These are phyloP conservation scores for Jordanella pulchra DNA, from an alignment of 2,797 vertebrate species.

Conservation along the genomic window DNA sequence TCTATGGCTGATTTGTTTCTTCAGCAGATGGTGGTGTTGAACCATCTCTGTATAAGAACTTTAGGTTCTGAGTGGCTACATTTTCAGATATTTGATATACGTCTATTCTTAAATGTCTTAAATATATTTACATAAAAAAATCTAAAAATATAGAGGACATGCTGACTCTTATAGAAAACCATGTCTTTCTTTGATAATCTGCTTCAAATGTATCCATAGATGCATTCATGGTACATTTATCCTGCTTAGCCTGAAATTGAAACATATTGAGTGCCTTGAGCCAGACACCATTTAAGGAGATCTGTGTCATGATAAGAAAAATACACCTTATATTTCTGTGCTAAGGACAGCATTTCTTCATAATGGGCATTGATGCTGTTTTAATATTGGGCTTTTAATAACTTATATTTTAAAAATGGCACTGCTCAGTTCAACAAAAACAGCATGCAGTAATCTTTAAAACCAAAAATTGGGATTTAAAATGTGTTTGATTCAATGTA, in stretches of 20 bases:
- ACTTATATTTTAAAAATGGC: background rate
- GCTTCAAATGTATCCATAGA: constrained; percentile 4
- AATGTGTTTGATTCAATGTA: too few species aligned
- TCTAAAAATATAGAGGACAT: background rate
- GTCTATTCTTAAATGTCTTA: background rate
- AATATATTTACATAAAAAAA: background rate
- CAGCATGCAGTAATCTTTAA: too few species aligned
- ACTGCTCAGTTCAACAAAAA: background rate
- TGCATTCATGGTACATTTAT: constrained; percentile 1
- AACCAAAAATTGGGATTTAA: too few species aligned
- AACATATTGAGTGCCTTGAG: constrained; percentile 5
- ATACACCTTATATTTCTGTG: too few species aligned
- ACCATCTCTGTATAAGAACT: background rate
- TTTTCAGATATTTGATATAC: constrained; percentile 8
- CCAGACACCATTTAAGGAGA: background rate
- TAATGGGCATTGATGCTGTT: background rate
- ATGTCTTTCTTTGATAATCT: background rate
- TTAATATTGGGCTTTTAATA: background rate
- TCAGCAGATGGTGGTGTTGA: background rate
- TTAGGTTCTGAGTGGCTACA: background rate
- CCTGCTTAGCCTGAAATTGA: background rate
- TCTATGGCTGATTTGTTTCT: background rate
- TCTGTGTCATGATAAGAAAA: constrained; percentile 6
- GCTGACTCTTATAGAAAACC: background rate
- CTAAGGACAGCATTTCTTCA: background rate